Evolutionary conservation across 2,797 vertebrate genomes (phyloP), one percentile per base, ranked within the genome.

Genomic region (Threskiornis aethiopicus): DNA sequence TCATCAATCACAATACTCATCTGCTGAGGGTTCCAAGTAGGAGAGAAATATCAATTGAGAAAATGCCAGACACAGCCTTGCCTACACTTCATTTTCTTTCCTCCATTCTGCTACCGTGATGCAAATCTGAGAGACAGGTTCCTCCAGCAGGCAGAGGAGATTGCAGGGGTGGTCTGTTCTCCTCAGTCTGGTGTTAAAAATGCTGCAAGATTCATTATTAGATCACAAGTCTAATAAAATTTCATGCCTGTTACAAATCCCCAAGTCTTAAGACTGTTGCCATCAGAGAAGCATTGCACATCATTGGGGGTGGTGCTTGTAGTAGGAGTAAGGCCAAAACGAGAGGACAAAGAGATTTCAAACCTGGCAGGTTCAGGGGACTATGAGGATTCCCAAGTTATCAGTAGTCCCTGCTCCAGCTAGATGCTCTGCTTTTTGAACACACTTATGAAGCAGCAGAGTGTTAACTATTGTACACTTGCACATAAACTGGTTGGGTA

Each of bases 301-400:
- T 58, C 29, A 25, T 0, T 25, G 31, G 8, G 13, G 10, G 8
- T 49, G 24, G 14, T 4, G 3, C 17, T 41, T 71, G 11, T 31
- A 78, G n/a, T 20, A 7, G 31, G 31, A 71, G 41, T 26, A 70
- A 73, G 42, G 71, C 31, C 89, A 70, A 55, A 85, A 73, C 6
- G 13, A 55, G 75, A 61, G 28, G 25, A 62, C 39, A 61, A 41
- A 71, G 21, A 46, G 17, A 10, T 76, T 89, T 86, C 49, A 69
- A 31, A 75, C 35, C 46, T 65, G 46, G 28, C 24, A 58, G 35
- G 14, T 87, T 79, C 52, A 47, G 31, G 13, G 16, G 11, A 52
- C 31, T 33, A 5, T n/a, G 26, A 66, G 59, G n/a, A 79, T 72
- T 62, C 47, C 54, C 28, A 28, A n/a, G 14, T 46, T 82, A 71